phyloP scores from a whole-genome alignment of 2,797 vertebrate species.

The Girardinus metallicus region DNA sequence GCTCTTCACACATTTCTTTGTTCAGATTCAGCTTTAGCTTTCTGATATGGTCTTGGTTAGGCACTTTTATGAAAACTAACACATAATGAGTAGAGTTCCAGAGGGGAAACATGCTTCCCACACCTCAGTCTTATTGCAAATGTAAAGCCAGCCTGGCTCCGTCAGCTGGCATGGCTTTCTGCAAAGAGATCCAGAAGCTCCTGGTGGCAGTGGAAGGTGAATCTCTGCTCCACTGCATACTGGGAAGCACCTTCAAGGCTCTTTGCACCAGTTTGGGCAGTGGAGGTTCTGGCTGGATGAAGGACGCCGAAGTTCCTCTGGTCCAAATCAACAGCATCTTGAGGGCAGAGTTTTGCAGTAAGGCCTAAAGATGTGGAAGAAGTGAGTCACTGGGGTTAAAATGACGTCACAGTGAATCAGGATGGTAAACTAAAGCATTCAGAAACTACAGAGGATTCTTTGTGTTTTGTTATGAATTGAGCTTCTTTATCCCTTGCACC shows the following conservation, averaged over 20 bases:
- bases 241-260: slow-evolving; percentile 86
- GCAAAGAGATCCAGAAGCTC: slow-evolving; percentile 85
- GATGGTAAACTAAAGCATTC: not conserved
- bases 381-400: not conserved
- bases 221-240: slow-evolving; percentile 78
- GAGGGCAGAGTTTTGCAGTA: slow-evolving; percentile 79
- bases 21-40: not conserved
- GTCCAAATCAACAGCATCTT: slow-evolving; percentile 88
- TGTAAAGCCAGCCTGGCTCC: slow-evolving; percentile 1
- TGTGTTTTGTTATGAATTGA: not conserved
- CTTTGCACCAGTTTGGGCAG: slow-evolving; percentile 83
- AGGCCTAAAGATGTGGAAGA: slow-evolving; percentile 71
- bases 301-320: slow-evolving; percentile 53
- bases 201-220: slow-evolving; percentile 34
- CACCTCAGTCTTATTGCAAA: not conserved
- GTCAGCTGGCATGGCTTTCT: slow-evolving; percentile 80
- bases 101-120: not conserved
- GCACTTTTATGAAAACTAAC: not conserved
- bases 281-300: slow-evolving; percentile 64
- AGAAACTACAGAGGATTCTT: not conserved
- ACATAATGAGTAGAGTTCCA: not conserved
- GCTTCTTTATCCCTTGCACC: rapidly evolving
- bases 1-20: not conserved
- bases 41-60: not conserved
- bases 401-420: not conserved